phyloP scores from a whole-genome alignment of 2,888 invertebrate genomes.

The Melinopterus prodromus region DNA sequence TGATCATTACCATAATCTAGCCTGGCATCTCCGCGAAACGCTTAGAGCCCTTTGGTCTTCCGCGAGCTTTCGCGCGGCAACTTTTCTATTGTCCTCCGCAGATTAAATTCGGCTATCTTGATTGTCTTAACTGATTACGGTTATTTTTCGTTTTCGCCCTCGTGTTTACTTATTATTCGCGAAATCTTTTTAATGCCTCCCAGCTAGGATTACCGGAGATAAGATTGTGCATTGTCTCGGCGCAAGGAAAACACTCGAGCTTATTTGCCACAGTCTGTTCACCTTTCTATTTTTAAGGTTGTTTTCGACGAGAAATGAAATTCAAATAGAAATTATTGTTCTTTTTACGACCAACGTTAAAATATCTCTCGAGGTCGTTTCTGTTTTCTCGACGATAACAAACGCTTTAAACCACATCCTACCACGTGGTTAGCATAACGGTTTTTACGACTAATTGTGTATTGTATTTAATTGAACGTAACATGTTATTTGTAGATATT shows the following conservation, averaged over 20 bases:
- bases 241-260: not conserved
- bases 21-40: not conserved
- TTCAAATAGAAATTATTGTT: not conserved
- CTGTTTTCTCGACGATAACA: not conserved
- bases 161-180: constrained; percentile 4
- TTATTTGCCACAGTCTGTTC: not conserved
- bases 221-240: not conserved
- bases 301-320: not conserved
- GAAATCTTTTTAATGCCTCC: not conserved
- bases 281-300: not conserved
- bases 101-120: not conserved
- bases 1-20: constrained; percentile 21
- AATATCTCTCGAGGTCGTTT: not conserved
- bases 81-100: constrained; percentile 14
- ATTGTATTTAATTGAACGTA: not conserved
- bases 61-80: not conserved
- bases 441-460: not conserved
- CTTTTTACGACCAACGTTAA: not conserved
- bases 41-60: not conserved
- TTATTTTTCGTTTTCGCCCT: not conserved
- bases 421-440: not conserved
- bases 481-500: not conserved
- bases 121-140: not conserved
- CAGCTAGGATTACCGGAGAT: not conserved
- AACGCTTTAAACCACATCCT: not conserved